Percentiles rank a stretch among this genome's conserved stretches.
phyloP scores from a whole-genome alignment of 2,888 invertebrate genomes.

The Barypeithes pellucidus region DNA sequence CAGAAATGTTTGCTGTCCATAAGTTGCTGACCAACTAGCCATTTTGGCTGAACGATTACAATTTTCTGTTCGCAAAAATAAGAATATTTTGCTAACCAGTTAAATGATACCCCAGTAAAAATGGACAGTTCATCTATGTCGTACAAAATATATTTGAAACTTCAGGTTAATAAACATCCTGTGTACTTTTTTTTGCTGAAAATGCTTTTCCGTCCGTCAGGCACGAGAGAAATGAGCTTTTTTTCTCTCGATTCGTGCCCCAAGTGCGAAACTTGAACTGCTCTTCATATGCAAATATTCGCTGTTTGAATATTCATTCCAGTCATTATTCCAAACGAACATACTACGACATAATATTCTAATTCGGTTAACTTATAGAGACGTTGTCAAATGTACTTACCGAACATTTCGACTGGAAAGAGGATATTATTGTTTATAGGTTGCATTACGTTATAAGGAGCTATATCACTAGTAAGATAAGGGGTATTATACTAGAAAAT shows the following conservation, averaged over 20 bases:
- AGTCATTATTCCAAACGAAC: conserved; percentile 61
- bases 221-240: conserved; percentile 47
- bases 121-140: too few species aligned
- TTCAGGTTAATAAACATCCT: background rate
- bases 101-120: too few species aligned
- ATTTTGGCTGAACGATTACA: too few species aligned
- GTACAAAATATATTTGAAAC: too few species aligned
- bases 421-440: too few species aligned
- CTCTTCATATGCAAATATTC: conserved; percentile 68
- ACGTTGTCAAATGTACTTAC: conserved; percentile 39
- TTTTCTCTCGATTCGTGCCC: conserved; percentile 57
- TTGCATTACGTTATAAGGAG: too few species aligned
- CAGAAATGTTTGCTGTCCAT: too few species aligned
- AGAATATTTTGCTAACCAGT: too few species aligned
- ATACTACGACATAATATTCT: conserved; percentile 59
- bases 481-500: too few species aligned
- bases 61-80: too few species aligned
- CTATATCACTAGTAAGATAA: too few species aligned
- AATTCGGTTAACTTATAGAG: conserved; percentile 60
- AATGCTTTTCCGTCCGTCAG: conserved; percentile 30
- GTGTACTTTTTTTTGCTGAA: conserved; percentile 37
- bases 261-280: conserved; percentile 57
- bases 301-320: conserved; percentile 67
- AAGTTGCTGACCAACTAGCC: too few species aligned
- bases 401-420: conserved; percentile 24